Percentiles rank a stretch among this genome's conserved stretches.
phyloP scores from a whole-genome alignment of 2,888 invertebrate species.

The Oligia fasciuncula region DNA sequence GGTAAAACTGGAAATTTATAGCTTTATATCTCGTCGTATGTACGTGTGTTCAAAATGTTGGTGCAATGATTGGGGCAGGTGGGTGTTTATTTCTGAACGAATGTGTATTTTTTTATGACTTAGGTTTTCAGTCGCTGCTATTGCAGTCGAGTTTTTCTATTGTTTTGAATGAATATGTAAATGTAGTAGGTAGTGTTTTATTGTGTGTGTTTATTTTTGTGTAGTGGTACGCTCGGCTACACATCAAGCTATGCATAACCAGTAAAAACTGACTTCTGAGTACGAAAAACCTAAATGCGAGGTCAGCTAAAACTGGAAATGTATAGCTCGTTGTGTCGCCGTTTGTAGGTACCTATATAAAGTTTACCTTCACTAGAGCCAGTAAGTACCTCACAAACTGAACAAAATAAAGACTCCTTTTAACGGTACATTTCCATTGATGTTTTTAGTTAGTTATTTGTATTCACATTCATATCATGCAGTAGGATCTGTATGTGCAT shows the following conservation, averaged over 20 bases:
- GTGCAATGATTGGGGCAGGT: background rate
- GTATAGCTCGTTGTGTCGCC: too few species aligned
- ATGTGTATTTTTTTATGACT: conserved; percentile 1
- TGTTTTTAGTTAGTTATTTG: conserved; percentile 15
- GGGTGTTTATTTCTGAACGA: background rate
- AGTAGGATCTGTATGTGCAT: conserved; percentile 6
- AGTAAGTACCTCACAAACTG: background rate
- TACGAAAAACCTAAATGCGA: too few species aligned
- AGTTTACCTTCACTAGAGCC: too few species aligned
- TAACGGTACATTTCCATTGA: background rate
- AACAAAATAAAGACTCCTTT: background rate
- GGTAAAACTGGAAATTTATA: too few species aligned
- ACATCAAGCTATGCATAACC: too few species aligned
- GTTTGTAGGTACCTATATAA: background rate
- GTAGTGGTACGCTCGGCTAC: background rate
- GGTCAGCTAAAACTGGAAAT: too few species aligned
- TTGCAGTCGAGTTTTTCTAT: conserved; percentile 7
- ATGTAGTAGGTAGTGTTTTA: background rate
- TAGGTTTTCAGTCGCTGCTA: background rate
- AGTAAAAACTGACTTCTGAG: too few species aligned
- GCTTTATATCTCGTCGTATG: too few species aligned
- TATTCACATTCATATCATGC: conserved; percentile 13
- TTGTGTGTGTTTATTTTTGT: background rate
- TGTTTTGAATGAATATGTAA: background rate
- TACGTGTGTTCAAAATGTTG: conserved; percentile 12